Evolutionary conservation across 2,113 vertebrate species (phyloP).

Genomic region (Python bivittatus): DNA sequence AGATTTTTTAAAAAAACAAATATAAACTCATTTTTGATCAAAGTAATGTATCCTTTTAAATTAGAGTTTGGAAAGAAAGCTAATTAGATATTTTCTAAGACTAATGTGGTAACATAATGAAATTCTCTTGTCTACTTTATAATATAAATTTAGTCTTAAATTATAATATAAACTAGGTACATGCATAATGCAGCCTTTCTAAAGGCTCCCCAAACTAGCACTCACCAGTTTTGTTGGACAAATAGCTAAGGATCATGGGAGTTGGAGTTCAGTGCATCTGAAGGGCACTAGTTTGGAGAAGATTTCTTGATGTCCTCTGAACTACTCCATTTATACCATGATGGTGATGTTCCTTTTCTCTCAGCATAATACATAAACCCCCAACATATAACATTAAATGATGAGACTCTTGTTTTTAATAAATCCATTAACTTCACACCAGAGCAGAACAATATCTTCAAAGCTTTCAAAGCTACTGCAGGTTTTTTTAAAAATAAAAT

Average conservation of each 20-base stretch:
- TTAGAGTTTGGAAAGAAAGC: constrained; percentile 19
- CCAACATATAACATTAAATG: neutral
- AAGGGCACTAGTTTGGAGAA: neutral
- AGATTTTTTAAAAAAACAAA: neutral
- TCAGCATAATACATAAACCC: neutral
- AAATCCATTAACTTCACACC: constrained; percentile 42
- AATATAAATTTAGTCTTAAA: neutral
- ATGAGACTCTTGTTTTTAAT: constrained; percentile 24
- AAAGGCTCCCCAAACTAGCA: neutral
- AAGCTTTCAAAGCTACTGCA: constrained; percentile 29
- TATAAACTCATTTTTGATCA: neutral
- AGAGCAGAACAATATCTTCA: constrained; percentile 55
- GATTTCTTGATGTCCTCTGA: neutral
- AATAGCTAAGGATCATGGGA: neutral
- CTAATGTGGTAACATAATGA: neutral
- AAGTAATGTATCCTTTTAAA: constrained; percentile 15
- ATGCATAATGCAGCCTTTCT: neutral
- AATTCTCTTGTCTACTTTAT: constrained; percentile 10
- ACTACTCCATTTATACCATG: neutral
- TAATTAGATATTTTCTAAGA: constrained; percentile 11
- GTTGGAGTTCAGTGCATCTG: neutral
- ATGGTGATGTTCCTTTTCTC: neutral
- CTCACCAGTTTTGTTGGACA: neutral
- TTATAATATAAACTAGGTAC: neutral
- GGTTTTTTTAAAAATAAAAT: constrained; percentile 19